Conservation (phyloP, 1,140 invertebrate species). For the Bombus superbus region DNA sequence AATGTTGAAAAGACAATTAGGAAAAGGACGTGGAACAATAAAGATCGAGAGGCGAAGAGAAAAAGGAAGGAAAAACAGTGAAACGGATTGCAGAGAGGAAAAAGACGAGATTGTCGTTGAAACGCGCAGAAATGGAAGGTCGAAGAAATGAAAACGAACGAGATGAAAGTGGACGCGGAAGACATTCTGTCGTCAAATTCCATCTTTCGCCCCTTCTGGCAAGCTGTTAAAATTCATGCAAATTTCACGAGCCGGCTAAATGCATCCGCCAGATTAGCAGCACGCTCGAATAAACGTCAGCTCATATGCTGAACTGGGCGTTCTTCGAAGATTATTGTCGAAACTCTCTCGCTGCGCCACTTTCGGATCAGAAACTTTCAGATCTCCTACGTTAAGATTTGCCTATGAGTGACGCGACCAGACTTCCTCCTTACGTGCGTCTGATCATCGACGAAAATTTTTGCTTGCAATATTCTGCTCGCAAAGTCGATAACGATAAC, state of each 20-base stretch:
- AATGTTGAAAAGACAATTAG: neutral
- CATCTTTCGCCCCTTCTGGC: neutral
- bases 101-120: neutral
- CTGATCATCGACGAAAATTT: neutral
- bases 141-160: slow-evolving; percentile 6
- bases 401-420: neutral
- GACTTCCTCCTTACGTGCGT: neutral
- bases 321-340: slow-evolving; percentile 35
- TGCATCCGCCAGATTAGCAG: slow-evolving; percentile 23
- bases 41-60: neutral
- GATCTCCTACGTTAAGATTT: neutral
- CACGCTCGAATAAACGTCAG: slow-evolving; percentile 27
- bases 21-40: neutral
- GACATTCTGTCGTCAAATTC: neutral
- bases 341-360: neutral
- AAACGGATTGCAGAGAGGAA: neutral
- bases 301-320: slow-evolving; percentile 9
- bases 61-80: neutral
- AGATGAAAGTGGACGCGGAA: neutral
- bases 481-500: neutral
- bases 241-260: slow-evolving; percentile 33
- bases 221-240: slow-evolving; percentile 20
- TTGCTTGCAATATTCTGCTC: neutral
- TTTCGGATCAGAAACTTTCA: slow-evolving; percentile 2
- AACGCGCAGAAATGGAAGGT: neutral